Percentiles rank a stretch among this genome's conserved stretches.
These are phyloP conservation scores for Meandrina meandrites DNA, from an alignment of 92 coral and sea anemone genomes.

Conservation along the genomic window DNA sequence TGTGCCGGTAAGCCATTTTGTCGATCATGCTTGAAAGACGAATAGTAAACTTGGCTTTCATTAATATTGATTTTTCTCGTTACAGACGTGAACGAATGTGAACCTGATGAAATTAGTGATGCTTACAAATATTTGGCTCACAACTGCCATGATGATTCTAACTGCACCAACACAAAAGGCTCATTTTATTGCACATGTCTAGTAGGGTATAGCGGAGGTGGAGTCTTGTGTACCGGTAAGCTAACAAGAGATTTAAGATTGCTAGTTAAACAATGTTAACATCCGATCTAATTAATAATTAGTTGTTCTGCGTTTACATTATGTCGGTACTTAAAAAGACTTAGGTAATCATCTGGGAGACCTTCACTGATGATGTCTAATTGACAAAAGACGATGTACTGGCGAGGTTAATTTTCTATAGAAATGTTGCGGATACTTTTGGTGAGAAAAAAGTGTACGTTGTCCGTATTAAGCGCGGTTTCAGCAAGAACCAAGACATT, in stretches of 20 bases:
- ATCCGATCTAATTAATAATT: too few species aligned
- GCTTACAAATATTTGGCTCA: constrained; percentile 35
- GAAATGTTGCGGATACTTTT: too few species aligned
- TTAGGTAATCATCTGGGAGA: too few species aligned
- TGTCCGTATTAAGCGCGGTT: too few species aligned
- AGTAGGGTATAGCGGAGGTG: constrained; percentile 55
- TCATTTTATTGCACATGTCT: constrained; percentile 63
- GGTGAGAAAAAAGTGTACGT: too few species aligned
- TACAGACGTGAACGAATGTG: constrained; percentile 56
- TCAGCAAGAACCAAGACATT: too few species aligned
- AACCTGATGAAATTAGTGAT: constrained; percentile 34
- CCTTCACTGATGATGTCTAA: too few species aligned
- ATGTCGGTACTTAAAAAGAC: neutral
- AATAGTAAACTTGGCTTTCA: neutral
- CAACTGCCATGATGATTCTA: constrained; percentile 56
- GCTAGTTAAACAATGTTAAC: neutral
- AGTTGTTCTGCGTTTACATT: neutral
- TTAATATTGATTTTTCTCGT: neutral
- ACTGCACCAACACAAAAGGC: constrained; percentile 54
- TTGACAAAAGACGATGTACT: too few species aligned
- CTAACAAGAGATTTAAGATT: neutral
- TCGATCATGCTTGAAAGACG: neutral
- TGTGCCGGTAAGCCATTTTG: constrained; percentile 60
- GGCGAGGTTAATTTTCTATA: too few species aligned
- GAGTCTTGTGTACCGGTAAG: constrained; percentile 55